Evolutionary conservation across 2,797 vertebrate genomes (phyloP).

Genomic region (Hemibagrus guttatus): DNA sequence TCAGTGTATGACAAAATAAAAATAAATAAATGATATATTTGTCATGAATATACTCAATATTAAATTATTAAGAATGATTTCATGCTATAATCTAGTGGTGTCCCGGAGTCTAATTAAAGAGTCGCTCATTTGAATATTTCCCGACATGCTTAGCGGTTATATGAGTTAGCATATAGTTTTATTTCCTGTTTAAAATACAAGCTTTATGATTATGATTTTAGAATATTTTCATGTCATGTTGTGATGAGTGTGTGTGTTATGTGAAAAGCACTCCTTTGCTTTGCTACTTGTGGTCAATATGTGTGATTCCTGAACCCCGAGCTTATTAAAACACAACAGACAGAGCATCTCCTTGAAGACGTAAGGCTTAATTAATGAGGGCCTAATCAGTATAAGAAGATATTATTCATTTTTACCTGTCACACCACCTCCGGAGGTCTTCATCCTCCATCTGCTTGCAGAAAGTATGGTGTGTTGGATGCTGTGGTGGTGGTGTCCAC

Average conservation of each 20-base stretch:
- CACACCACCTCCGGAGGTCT: constrained; percentile 10
- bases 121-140: background rate
- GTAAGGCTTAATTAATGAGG: constrained; percentile 26
- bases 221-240: background rate
- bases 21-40: background rate
- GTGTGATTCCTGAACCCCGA: background rate
- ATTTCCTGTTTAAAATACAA: background rate
- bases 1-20: background rate
- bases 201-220: background rate
- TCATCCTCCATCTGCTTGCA: constrained; percentile 19
- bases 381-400: constrained; percentile 9
- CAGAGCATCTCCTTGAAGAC: background rate
- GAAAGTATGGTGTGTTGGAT: constrained; percentile 63
- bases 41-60: background rate
- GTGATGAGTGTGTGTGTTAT: background rate
- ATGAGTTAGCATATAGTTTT: background rate
- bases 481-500: constrained; percentile 66
- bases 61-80: background rate
- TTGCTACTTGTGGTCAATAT: background rate
- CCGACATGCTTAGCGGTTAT: no score
- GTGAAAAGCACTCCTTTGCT: background rate
- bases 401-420: constrained; percentile 32
- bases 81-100: no score
- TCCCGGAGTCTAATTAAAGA: background rate
- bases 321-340: background rate